Base-by-base conservation (phyloP, 2,888 invertebrate species). In the Melinopterus prodromus region DNA sequence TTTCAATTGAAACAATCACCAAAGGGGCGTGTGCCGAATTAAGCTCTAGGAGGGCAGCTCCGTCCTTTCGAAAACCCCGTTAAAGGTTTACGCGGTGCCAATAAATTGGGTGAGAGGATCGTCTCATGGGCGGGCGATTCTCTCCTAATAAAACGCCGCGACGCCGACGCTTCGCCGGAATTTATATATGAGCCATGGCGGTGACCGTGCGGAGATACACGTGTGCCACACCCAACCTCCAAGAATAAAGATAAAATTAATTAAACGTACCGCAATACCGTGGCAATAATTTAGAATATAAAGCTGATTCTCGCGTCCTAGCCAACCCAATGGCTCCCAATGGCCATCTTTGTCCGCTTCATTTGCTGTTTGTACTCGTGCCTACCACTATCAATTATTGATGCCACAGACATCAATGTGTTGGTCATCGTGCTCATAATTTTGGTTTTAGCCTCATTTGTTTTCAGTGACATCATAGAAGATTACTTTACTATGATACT, bases 261-360 rank as follows among this genome's bases (percentile, higher is more conserved):
- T 81, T 79, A 79, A 81, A 79, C 71, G 81, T 77, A 80, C 80
- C 80, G 78, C 80, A 80, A 78, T 80, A 80, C 79, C 77, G 71
- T 16, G 78, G 83, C 81, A 82, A 83, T 84, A 84, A 83, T 83
- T 84, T 82, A 79, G 80, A 77, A 81, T 80, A 78, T 82, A 79
- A 83, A 83, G 82, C 83, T 81, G 83, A 81, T 80, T 82, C 83
- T 82, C 84, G 83, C 82, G 83, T 84, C 79, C 74, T 74, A 12
- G 53, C 12, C 53, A 9, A 26, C 53, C 53, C 53, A 53, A n/a
- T n/a, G n/a, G n/a, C n/a, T 53, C 53, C 53, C 53, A 53, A 12
- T 12, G 9, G 12, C 53, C 53, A 53, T 6, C 12, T 53, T 53
- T 53, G 53, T 6, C 53, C 5, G 9, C 53, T 7, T n/a, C n/a